Evolutionary conservation across 2,888 invertebrate genomes (phyloP), one percentile per base, ranked within the genome.

Genomic region (Lottia scabra): DNA sequence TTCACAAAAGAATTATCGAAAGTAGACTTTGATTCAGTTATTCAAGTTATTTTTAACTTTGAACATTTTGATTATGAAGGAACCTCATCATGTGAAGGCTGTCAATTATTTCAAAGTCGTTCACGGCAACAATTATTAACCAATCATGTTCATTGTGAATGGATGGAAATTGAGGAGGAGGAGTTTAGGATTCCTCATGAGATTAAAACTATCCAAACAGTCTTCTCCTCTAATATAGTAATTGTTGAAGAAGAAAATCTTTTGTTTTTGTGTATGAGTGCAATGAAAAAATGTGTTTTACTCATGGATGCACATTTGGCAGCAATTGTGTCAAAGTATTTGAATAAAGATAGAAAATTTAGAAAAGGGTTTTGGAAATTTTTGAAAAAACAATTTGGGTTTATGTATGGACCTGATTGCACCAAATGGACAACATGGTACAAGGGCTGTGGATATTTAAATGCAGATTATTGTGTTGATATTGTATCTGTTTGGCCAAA

Each of bases 241-340:
- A 43, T 6, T n/a, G 43, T 15, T 23, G 43, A 65, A 6, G 19
- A 43, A 45, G 13, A 1, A 27, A 26, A 56, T 38, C 23, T 12
- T 46, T 12, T 65, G 38, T 46, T 67, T 45, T 63, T 68, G 27
- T 46, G 69, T 15, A 38, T 44, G 16, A 64, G 23, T 30, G 71
- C 62, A 19, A 12, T 45, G 12, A 26, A 65, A 46, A 63, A 69
- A n/a, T 76, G 75, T 65, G 75, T 72, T 12, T 48, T 79, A 13
- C 26, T 67, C 3, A 27, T 79, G 43, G 81, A 82, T 45, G 81
- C 82, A 15, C 82, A 84, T 74, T 56, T 84, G n/a, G 84, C 83
- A 2, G 79, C 79, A 45, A 81, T 79, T 75, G 69, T 81, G 12
- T 72, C 76, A 16, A 65, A 67, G 46, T 81, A 81, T 67, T 26